Conservation (phyloP, 2,888 invertebrate genomes). For the Hoplodrina ambigua region DNA sequence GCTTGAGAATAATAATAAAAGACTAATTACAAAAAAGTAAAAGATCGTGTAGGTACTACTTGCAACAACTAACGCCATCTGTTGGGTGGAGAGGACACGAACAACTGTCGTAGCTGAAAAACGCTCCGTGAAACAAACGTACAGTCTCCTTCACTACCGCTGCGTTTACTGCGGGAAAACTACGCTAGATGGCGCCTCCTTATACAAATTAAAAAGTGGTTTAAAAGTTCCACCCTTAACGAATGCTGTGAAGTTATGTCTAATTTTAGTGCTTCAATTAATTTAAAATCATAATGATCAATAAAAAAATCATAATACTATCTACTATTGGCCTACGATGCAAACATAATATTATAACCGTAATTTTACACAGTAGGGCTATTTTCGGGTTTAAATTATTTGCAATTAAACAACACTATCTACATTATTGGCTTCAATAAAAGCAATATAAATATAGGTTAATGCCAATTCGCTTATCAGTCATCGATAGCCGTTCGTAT, state of each 20-base stretch:
- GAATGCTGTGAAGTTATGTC: background rate
- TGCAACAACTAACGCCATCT: conserved; percentile 67
- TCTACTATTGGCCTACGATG: background rate
- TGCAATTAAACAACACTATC: background rate
- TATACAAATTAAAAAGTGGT: background rate
- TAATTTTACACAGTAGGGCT: no score
- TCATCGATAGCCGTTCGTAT: background rate
- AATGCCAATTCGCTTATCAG: conserved; percentile 17
- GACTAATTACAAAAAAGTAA: background rate
- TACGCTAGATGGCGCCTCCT: conserved; percentile 49
- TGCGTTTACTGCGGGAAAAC: background rate
- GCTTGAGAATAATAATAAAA: no score
- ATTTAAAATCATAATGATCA: conserved; percentile 6
- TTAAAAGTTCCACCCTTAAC: background rate
- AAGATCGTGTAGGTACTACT: background rate
- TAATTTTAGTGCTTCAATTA: background rate
- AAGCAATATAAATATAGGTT: background rate
- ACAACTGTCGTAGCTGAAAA: conserved; percentile 7
- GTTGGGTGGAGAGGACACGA: conserved; percentile 61
- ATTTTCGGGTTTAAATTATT: conserved; percentile 1
- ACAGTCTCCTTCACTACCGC: background rate
- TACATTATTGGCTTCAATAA: background rate
- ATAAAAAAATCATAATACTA: conserved; percentile 14
- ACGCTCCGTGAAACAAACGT: background rate
- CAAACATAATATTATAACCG: background rate